Evolutionary conservation across 2,888 invertebrate genomes (phyloP), one percentile per base, ranked within the genome.

Genomic region (Drosophila bunnanda): DNA sequence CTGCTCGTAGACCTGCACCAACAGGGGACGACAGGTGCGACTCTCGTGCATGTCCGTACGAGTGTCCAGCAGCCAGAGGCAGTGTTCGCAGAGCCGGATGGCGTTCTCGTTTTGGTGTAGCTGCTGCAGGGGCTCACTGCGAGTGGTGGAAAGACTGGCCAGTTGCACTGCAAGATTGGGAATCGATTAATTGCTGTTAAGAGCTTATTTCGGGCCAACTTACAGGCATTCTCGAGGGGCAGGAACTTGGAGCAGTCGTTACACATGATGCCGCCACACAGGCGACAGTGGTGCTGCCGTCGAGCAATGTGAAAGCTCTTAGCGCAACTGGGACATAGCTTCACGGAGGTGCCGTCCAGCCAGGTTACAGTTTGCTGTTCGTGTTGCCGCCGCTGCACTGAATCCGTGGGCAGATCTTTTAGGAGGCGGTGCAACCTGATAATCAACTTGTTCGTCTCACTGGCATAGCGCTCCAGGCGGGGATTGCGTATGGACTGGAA

Each of bases 251-350:
- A 98, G 91, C 99, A 99, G 82, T 96, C 96, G 90, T 97, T 95
- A 91, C 99, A 99, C 94, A 98, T 96, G 70, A 99, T 95, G 64
- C 97, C 96, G 1, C 99, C 99, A 91, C 98, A 99, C 5, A 99
- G 94, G 73, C 99, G 94, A 90, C 99, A 99, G 93, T 99, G 99
- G 93, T 99, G 99, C 91, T 98, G 97, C 76, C 99, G 93, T 67
- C 97, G 93, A 0, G 98, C 95, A 65, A 98, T 92, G 87, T 96
- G 96, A 92, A 99, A 99, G 50, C 95, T 94, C 90, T 96, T 95
- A 0, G 98, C 97, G 93, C 99, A 99, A 78, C 95, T 96, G 0
- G 98, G 98, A 91, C 99, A 99, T 10, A 97, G 93, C 74, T 96
- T 96, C 0, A 98, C 98, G 59, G 96, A 96, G 53, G 95, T 95